Conservation (phyloP, 2,888 invertebrate genomes). For the Spisula solida region DNA sequence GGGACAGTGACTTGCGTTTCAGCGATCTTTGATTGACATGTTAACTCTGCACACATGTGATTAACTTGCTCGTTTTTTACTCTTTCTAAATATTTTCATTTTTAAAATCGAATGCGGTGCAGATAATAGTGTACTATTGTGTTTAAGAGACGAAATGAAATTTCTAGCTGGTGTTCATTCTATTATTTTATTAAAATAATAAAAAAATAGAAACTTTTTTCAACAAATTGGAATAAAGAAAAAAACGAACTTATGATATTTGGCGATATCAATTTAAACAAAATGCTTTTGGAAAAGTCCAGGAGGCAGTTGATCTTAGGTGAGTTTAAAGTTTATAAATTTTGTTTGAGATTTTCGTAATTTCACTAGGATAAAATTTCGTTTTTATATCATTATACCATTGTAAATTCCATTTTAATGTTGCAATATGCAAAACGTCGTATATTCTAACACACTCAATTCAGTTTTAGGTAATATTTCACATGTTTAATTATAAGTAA, state of each 20-base stretch:
- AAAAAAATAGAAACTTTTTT: not conserved
- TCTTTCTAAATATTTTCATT: constrained; percentile 43
- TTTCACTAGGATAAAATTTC: not conserved
- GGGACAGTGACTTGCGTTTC: constrained; percentile 54
- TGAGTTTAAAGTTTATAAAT: constrained; percentile 38
- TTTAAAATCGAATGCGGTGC: constrained; percentile 30
- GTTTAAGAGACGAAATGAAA: not conserved
- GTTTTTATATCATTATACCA: too few relatives aligned
- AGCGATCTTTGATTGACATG: constrained; percentile 33
- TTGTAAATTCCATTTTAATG: too few relatives aligned
- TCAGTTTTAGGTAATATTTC: too few relatives aligned
- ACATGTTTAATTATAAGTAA: too few relatives aligned
- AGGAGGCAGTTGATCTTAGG: constrained; percentile 60
- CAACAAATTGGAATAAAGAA: not conserved
- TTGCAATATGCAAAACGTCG: too few relatives aligned
- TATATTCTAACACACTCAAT: too few relatives aligned
- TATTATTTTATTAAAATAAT: not conserved
- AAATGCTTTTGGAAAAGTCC: constrained; percentile 55
- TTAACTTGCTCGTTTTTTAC: constrained; percentile 37
- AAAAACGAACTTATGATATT: constrained; percentile 55
- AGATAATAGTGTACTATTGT: not conserved
- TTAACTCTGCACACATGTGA: constrained; percentile 36
- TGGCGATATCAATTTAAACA: constrained; percentile 54
- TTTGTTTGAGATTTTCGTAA: not conserved
- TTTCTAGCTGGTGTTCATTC: not conserved